A percentile compares a stretch with the other conserved stretches of the same genome.
These are phyloP conservation scores for Oncopodura yosiiana DNA, from an alignment of 1,140 invertebrate species.

Conservation along the genomic window DNA sequence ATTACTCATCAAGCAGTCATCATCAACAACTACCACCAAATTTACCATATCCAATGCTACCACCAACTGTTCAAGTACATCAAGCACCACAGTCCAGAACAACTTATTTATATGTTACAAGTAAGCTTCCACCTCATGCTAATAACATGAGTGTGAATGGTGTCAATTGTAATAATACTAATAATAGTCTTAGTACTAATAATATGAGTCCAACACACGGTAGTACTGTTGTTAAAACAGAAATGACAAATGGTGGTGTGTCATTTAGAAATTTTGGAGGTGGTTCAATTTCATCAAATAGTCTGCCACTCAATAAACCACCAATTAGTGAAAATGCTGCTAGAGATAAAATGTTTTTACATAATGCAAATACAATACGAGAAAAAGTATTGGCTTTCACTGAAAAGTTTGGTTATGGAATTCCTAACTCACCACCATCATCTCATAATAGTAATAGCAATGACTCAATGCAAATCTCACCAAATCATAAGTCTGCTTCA, in stretches of 20 bases:
- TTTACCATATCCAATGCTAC: conserved; percentile 34
- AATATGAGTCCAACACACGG: background rate
- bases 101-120: conserved; percentile 34
- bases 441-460: background rate
- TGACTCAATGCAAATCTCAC: background rate
- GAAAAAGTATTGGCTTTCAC: conserved; percentile 31
- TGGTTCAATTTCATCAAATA: too few relatives aligned
- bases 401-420: conserved; percentile 32
- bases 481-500: background rate
- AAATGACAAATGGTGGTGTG: background rate
- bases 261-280: background rate
- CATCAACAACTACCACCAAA: background rate
- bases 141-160: conserved; percentile 4
- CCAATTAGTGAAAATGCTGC: too few relatives aligned
- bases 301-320: background rate
- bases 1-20: too few relatives aligned
- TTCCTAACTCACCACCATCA: conserved; percentile 2
- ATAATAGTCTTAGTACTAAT: background rate
- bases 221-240: background rate
- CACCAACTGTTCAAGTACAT: conserved; percentile 32
- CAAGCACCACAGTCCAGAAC: conserved; percentile 33
- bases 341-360: conserved; percentile 20
- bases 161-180: background rate
- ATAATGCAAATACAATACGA: conserved; percentile 15
- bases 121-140: conserved; percentile 28